Percentiles rank a stretch among this genome's conserved stretches.
These are phyloP conservation scores for Pseudobourletiella spinata DNA, from an alignment of 1,140 invertebrate genomes.

Conservation along the genomic window DNA sequence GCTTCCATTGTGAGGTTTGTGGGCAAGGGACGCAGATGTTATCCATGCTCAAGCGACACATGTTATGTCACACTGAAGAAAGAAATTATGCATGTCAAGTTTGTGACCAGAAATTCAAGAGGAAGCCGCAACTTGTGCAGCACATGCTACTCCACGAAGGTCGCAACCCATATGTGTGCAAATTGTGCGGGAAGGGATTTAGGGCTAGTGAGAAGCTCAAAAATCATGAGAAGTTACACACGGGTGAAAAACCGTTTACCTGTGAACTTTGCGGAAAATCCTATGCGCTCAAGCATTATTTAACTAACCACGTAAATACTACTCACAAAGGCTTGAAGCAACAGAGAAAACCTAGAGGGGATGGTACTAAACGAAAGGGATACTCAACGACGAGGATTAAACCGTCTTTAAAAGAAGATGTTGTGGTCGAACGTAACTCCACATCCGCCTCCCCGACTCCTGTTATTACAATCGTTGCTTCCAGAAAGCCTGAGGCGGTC, in stretches of 20 bases:
- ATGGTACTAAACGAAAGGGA: neutral
- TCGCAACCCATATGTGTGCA: neutral
- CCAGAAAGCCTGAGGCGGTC: too few relatives aligned
- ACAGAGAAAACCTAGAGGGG: neutral
- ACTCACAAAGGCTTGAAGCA: neutral
- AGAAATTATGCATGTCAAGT: neutral
- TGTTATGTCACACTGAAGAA: neutral
- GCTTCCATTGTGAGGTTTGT: neutral
- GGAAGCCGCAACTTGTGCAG: neutral
- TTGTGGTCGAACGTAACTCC: neutral
- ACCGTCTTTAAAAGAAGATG: neutral
- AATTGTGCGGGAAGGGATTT: neutral
- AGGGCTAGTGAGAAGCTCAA: neutral
- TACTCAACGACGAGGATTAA: neutral
- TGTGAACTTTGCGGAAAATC: neutral
- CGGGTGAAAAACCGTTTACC: neutral
- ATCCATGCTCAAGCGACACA: neutral
- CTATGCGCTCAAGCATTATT: neutral
- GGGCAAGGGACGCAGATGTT: neutral
- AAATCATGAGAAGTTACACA: neutral
- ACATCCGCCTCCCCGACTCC: neutral
- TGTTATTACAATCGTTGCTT: too few relatives aligned
- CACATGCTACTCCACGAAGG: neutral
- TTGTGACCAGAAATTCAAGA: neutral
- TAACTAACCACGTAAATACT: neutral